These are phyloP conservation scores for Serrognathus titanus DNA, from an alignment of 2,888 invertebrate species.

Conservation along the genomic window DNA sequence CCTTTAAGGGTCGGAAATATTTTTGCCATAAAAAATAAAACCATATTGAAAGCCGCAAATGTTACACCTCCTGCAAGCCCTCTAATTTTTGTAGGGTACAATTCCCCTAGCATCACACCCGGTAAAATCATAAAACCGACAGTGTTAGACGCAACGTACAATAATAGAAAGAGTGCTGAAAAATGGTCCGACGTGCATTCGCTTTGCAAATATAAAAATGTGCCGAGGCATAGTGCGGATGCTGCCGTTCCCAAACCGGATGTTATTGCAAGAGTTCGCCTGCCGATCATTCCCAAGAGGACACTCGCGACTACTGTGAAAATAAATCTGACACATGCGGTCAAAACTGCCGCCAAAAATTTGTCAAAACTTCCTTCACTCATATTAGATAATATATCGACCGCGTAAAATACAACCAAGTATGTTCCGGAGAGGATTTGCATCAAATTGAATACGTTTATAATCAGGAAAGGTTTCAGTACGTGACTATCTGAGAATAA, in stretches of 20 bases:
- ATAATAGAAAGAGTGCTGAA: constrained; percentile 54
- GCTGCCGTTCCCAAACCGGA: constrained; percentile 67
- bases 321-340: constrained; percentile 62
- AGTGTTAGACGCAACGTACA: constrained; percentile 72
- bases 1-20: constrained; percentile 62
- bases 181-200: constrained; percentile 35
- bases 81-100: constrained; percentile 69
- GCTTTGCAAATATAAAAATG: constrained; percentile 49
- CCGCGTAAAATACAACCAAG: constrained; percentile 75
- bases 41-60: constrained; percentile 67
- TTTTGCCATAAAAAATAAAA: constrained; percentile 67
- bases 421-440: constrained; percentile 75
- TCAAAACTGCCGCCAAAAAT: constrained; percentile 64
- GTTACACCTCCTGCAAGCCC: constrained; percentile 72
- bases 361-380: constrained; percentile 50
- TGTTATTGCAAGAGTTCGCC: constrained; percentile 62
- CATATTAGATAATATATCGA: constrained; percentile 63
- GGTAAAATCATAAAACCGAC: constrained; percentile 71
- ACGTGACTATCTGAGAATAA: constrained; percentile 59
- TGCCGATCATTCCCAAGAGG: constrained; percentile 60
- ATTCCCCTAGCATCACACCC: constrained; percentile 71
- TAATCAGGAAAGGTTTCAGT: constrained; percentile 68
- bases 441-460: constrained; percentile 68
- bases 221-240: constrained; percentile 60
- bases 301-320: constrained; percentile 66